A percentile compares a stretch with the other conserved stretches of the same genome.
phyloP scores from a whole-genome alignment of 2,888 invertebrate genomes.

The Lasioglossum marginatum region DNA sequence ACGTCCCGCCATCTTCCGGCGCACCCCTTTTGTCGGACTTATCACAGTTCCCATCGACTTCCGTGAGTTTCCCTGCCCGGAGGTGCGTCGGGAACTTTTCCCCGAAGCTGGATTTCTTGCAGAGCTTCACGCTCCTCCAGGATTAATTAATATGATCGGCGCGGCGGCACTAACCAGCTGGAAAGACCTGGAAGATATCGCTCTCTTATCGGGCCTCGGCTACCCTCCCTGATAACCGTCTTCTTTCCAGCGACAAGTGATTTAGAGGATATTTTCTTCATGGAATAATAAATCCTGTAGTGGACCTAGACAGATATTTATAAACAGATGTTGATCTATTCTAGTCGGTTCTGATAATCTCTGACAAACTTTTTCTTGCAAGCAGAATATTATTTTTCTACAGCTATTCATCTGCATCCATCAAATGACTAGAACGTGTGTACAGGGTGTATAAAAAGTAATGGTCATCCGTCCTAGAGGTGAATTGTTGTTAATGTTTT shows the following conservation, averaged over 20 bases:
- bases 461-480: too few species aligned
- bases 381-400: too few species aligned
- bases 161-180: not conserved
- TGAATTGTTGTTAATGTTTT: too few species aligned
- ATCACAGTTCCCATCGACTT: slow-evolving; percentile 51
- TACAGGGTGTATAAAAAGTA: too few species aligned
- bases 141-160: slow-evolving; percentile 62
- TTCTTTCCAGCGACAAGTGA: not conserved
- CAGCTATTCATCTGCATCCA: too few species aligned
- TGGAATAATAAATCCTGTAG: not conserved
- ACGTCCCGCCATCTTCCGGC: slow-evolving; percentile 22
- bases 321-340: not conserved
- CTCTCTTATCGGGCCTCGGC: slow-evolving; percentile 29
- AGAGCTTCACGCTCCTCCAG: slow-evolving; percentile 14
- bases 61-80: slow-evolving; percentile 24
- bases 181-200: slow-evolving; percentile 42
- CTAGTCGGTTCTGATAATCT: not conserved
- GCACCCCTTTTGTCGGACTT: slow-evolving; percentile 31
- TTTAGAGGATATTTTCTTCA: not conserved
- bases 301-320: not conserved
- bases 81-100: slow-evolving; percentile 31
- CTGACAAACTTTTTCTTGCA: not conserved
- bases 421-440: too few species aligned
- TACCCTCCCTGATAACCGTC: not conserved
- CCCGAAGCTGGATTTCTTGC: slow-evolving; percentile 38